Evolutionary conservation across 2,888 invertebrate genomes (phyloP).

Genomic region (Scaptomyza reducta): DNA sequence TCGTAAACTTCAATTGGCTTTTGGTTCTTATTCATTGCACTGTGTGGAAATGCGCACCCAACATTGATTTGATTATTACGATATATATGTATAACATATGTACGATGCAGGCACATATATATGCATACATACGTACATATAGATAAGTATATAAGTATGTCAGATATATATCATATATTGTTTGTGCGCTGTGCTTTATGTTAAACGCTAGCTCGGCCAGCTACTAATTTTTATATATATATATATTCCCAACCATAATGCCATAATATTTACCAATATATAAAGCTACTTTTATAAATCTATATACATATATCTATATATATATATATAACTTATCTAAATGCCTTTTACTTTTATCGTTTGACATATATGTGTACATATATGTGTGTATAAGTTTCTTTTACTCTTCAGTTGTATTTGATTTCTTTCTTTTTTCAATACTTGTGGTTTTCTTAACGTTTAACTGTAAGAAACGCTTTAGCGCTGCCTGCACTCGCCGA

Average conservation of each 20-base stretch:
- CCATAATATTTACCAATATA: constrained; percentile 7
- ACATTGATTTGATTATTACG: constrained; percentile 37
- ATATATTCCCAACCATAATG: constrained; percentile 10
- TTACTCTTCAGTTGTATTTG: constrained; percentile 4
- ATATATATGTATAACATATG: constrained; percentile 9
- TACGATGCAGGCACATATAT: constrained; percentile 4
- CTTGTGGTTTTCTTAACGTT: constrained; percentile 36
- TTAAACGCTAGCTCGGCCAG: constrained; percentile 27
- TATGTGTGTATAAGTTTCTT: constrained; percentile 4
- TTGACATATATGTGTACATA: constrained; percentile 3
- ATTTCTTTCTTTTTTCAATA: constrained; percentile 16
- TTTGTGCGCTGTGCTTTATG: constrained; percentile 38
- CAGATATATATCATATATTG: constrained; percentile 24
- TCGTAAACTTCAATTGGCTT: constrained; percentile 54
- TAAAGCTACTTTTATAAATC: constrained; percentile 20
- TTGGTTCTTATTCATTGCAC: constrained; percentile 45
- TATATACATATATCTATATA: constrained; percentile 31
- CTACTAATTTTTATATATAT: constrained; percentile 22
- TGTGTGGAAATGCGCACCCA: constrained; percentile 43
- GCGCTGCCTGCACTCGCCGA: constrained; percentile 65
- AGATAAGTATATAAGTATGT: constrained; percentile 38
- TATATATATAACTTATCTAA: constrained; percentile 24
- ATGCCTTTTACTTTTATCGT: constrained; percentile 36
- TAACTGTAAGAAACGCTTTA: constrained; percentile 60
- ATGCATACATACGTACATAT: constrained; percentile 7